A percentile compares a stretch with the other conserved stretches of the same genome.
These are phyloP conservation scores for Heliopora coerulea DNA, from an alignment of 92 coral and sea anemone species.

Conservation along the genomic window DNA sequence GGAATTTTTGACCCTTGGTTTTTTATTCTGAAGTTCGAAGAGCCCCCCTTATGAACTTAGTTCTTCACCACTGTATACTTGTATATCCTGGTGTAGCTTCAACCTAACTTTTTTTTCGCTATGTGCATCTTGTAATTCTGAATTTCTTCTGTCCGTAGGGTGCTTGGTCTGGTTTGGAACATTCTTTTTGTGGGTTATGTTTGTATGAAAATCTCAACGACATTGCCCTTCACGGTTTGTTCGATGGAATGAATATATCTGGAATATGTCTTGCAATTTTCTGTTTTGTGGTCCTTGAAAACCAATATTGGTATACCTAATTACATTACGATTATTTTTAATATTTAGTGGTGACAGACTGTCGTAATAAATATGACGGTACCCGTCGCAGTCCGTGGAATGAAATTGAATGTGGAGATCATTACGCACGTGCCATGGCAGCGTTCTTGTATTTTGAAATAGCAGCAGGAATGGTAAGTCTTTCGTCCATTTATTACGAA, in stretches of 20 bases:
- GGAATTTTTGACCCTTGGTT: no score
- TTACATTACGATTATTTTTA: not conserved
- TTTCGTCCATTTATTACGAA: no score
- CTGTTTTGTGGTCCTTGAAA: no score
- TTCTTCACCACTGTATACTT: no score
- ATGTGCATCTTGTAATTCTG: not conserved
- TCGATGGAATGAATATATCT: no score
- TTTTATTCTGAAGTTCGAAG: no score
- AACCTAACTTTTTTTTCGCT: not conserved
- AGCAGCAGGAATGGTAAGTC: slow-evolving; percentile 82
- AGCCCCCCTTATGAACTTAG: no score
- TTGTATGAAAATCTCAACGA: slow-evolving; percentile 61
- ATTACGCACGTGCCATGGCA: slow-evolving; percentile 84
- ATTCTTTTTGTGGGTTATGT: slow-evolving; percentile 77
- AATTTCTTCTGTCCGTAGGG: slow-evolving; percentile 51
- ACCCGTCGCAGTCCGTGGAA: slow-evolving; percentile 96
- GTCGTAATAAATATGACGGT: slow-evolving; percentile 88
- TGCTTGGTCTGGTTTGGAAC: slow-evolving; percentile 91
- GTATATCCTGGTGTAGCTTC: no score
- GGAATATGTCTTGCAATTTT: not conserved
- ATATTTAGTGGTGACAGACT: slow-evolving; percentile 59
- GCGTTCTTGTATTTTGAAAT: slow-evolving; percentile 74
- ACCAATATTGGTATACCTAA: no score
- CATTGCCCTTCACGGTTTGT: slow-evolving; percentile 61
- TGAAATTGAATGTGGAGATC: slow-evolving; percentile 92